These are phyloP conservation scores for Drosophila lacteicornis DNA, from an alignment of 1,140 invertebrate species.

Conservation along the genomic window DNA sequence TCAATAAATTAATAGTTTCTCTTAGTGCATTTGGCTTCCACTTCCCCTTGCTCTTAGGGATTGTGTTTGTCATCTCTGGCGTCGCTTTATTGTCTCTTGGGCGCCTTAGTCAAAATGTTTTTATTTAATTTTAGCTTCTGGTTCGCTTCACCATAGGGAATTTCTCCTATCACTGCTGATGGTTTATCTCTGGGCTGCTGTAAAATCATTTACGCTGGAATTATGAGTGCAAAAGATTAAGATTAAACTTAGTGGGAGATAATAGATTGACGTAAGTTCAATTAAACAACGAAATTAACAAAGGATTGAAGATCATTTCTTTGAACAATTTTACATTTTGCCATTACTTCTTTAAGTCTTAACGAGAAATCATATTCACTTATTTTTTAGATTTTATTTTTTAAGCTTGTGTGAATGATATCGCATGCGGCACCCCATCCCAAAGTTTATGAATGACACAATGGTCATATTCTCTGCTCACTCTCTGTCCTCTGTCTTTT, in stretches of 20 bases:
- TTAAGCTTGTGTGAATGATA: conserved; percentile 20
- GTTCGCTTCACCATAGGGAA: background rate
- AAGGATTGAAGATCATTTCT: background rate
- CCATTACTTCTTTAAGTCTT: too few relatives aligned
- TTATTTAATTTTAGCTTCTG: conserved; percentile 63
- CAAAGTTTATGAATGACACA: background rate
- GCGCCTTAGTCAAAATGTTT: conserved; percentile 26
- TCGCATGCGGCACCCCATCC: background rate
- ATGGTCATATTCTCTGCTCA: background rate
- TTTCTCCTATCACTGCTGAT: background rate
- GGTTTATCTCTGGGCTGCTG: conserved; percentile 2
- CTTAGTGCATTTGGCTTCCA: background rate
- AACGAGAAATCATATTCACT: too few relatives aligned
- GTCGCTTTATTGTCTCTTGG: conserved; percentile 27
- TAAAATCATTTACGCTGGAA: conserved; percentile 8
- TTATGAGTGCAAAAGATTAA: background rate
- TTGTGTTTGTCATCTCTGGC: conserved; percentile 38
- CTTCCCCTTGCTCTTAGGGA: background rate
- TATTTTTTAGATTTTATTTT: background rate
- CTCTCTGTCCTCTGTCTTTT: background rate
- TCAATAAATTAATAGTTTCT: too few relatives aligned
- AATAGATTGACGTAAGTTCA: background rate
- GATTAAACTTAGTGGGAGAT: background rate
- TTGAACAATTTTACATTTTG: too few relatives aligned
- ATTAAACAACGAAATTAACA: background rate